Evolutionary conservation across 2,888 invertebrate species (phyloP).

Genomic region (Drosophila stalkeri): DNA sequence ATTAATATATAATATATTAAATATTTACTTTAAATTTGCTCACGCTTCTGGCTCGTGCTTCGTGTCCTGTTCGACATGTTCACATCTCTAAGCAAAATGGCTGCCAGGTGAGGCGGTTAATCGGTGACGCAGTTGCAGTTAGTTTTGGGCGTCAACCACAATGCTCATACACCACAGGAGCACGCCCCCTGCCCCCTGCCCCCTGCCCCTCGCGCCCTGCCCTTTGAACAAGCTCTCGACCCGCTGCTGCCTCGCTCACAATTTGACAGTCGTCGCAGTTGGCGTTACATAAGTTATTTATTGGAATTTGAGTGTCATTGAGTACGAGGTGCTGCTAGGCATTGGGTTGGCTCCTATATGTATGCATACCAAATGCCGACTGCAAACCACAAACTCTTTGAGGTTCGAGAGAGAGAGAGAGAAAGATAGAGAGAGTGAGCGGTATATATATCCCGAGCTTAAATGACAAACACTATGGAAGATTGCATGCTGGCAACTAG

Average conservation of each 20-base stretch:
- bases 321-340: conserved; percentile 25
- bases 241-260: not conserved
- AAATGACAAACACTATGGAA: conserved; percentile 47
- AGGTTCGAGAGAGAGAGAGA: conserved; percentile 25
- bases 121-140: conserved; percentile 27
- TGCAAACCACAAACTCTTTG: conserved; percentile 54
- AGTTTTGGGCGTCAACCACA: conserved; percentile 49
- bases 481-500: conserved; percentile 24
- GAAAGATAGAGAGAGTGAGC: not conserved
- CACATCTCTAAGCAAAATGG: conserved; percentile 9
- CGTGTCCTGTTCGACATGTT: not conserved
- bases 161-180: conserved; percentile 43
- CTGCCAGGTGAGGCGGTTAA: conserved; percentile 23
- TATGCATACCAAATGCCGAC: conserved; percentile 10
- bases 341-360: not conserved
- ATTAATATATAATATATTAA: not conserved
- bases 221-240: not conserved
- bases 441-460: conserved; percentile 37
- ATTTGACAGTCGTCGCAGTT: conserved; percentile 57
- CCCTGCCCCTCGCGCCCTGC: not conserved
- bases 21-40: not conserved
- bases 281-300: conserved; percentile 67
- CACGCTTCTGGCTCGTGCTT: not conserved
- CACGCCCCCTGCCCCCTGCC: not conserved
- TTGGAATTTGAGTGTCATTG: conserved; percentile 69